A percentile compares a stretch with the other conserved stretches of the same genome.
Evolutionary conservation across 2,888 invertebrate genomes (phyloP).

Genomic region (Sinohyriopsis cumingii): DNA sequence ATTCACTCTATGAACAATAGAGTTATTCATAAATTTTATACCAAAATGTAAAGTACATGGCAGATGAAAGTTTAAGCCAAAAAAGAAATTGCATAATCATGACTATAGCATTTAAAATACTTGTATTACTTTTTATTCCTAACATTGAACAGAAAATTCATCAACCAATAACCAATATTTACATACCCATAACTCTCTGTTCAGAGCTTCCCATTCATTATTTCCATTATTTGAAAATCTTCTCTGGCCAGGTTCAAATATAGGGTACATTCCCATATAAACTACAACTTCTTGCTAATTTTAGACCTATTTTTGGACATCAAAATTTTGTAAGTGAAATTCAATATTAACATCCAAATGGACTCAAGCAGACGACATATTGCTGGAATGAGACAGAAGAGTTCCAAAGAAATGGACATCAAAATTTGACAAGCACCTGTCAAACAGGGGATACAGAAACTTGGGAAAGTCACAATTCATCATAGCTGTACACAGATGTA

Average conservation of each 20-base stretch:
- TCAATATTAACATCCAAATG: not conserved
- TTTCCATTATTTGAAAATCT: conserved; percentile 26
- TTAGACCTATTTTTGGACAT: not conserved
- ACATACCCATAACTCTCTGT: conserved; percentile 37
- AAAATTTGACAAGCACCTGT: conserved; percentile 34
- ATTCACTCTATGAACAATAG: too few species aligned
- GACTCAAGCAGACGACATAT: conserved; percentile 28
- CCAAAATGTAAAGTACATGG: too few species aligned
- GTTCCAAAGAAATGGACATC: conserved; percentile 32
- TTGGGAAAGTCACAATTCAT: too few species aligned
- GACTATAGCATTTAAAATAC: too few species aligned
- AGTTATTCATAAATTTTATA: too few species aligned
- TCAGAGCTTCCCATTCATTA: conserved; percentile 32
- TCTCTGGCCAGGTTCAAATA: conserved; percentile 41
- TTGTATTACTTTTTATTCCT: too few species aligned
- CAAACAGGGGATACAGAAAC: conserved; percentile 2
- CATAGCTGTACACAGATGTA: too few species aligned
- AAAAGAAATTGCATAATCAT: too few species aligned
- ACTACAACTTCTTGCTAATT: conserved; percentile 1
- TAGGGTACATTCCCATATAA: conserved; percentile 34
- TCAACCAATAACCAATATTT: not conserved
- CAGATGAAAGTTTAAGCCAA: too few species aligned
- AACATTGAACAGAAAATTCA: not conserved
- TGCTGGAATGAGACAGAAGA: conserved; percentile 12
- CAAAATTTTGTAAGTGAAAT: not conserved